phyloP scores from a whole-genome alignment of 2,888 invertebrate genomes.

The Neoitamus cyanurus region DNA sequence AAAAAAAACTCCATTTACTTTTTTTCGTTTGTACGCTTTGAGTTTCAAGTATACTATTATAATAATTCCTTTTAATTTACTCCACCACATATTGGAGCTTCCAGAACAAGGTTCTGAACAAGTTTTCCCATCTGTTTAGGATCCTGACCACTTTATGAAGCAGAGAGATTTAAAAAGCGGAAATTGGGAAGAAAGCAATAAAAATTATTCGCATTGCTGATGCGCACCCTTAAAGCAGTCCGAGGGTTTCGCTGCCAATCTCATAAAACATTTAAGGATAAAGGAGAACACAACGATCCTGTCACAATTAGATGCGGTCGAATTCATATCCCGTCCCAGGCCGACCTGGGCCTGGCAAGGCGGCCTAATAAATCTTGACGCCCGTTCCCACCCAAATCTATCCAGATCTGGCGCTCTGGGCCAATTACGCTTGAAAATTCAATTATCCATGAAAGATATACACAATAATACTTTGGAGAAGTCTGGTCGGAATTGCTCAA shows the following conservation, averaged over 20 bases:
- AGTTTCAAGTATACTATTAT: no score
- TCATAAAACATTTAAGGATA: not conserved
- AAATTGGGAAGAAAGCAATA: not conserved
- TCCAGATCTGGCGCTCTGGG: not conserved
- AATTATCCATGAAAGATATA: constrained; percentile 32
- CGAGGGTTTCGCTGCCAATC: not conserved
- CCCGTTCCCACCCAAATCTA: not conserved
- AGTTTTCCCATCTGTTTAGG: not conserved
- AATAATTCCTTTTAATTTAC: not conserved
- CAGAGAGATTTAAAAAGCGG: not conserved
- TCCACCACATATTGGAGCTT: not conserved
- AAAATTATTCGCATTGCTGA: not conserved
- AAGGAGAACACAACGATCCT: not conserved
- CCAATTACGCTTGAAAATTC: constrained; percentile 36
- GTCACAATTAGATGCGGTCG: constrained; percentile 1
- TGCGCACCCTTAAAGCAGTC: not conserved
- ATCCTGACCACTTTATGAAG: not conserved
- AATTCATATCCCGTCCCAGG: not conserved
- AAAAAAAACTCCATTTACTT: no score
- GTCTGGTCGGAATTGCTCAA: constrained; percentile 8
- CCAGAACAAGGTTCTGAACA: no score
- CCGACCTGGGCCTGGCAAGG: not conserved
- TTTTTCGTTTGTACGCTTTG: no score
- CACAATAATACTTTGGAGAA: constrained; percentile 33
- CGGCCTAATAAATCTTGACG: not conserved